Evolutionary conservation across 1,140 invertebrate genomes (phyloP).

Genomic region (Drosophila prosaltans): DNA sequence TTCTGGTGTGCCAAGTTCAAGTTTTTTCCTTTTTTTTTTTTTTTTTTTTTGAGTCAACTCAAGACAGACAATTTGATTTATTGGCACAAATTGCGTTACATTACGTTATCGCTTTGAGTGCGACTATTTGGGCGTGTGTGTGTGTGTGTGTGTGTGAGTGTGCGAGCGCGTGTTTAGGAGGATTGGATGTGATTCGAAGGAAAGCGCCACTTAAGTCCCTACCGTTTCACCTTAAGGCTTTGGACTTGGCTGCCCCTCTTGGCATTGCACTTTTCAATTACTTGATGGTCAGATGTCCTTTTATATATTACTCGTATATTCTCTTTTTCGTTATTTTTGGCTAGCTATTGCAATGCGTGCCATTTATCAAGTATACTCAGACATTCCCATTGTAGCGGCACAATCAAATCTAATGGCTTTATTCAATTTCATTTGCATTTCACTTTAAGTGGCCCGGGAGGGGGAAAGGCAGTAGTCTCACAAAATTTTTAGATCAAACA

Average conservation of each 20-base stretch:
- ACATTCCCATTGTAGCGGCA: not conserved
- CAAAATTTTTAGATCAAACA: slow-evolving; percentile 41
- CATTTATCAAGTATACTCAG: slow-evolving; percentile 43
- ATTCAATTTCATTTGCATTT: slow-evolving; percentile 53
- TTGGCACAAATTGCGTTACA: slow-evolving; percentile 78
- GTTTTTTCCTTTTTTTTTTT: slow-evolving; percentile 29
- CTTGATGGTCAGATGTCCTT: slow-evolving; percentile 47
- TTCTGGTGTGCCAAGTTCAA: slow-evolving; percentile 32
- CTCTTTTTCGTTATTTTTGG: not conserved
- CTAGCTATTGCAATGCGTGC: slow-evolving; percentile 31
- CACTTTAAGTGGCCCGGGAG: not conserved
- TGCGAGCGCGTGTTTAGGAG: slow-evolving; percentile 11
- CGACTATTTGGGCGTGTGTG: slow-evolving; percentile 36
- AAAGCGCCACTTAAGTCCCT: slow-evolving; percentile 26
- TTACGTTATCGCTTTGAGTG: slow-evolving; percentile 75
- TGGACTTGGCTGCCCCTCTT: slow-evolving; percentile 13
- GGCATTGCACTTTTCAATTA: slow-evolving; percentile 68
- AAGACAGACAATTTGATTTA: slow-evolving; percentile 74
- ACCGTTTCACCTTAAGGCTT: slow-evolving; percentile 41
- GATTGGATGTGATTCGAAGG: slow-evolving; percentile 13
- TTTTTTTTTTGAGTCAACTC: slow-evolving; percentile 20
- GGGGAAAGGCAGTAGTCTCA: not conserved
- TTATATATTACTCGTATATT: not conserved
- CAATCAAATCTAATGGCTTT: slow-evolving; percentile 45
- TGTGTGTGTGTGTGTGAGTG: slow-evolving; percentile 19